Evolutionary conservation across 1,140 invertebrate species (phyloP).

Genomic region (Gryllus bimaculatus): DNA sequence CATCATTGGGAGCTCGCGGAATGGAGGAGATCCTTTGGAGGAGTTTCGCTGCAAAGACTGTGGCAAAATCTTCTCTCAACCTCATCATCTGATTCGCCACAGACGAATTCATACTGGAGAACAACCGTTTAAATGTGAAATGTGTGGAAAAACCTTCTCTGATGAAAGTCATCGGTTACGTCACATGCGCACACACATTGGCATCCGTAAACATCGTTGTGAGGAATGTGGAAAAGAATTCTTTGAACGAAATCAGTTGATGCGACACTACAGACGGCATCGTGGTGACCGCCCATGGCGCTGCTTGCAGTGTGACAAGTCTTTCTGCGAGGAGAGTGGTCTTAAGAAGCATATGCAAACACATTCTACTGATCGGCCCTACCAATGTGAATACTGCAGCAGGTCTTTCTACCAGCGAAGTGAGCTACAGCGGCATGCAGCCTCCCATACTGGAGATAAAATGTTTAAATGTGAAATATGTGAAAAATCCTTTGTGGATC

Average conservation of each 20-base stretch:
- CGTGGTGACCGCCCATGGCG: neutral
- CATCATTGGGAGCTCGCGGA: neutral
- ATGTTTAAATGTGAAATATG: conserved; percentile 4
- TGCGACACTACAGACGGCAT: neutral
- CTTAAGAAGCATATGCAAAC: neutral
- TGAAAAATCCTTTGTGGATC: neutral
- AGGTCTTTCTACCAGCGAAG: neutral
- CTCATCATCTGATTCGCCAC: neutral
- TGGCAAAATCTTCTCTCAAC: conserved; percentile 1
- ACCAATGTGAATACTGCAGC: conserved; percentile 1
- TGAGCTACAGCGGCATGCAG: neutral
- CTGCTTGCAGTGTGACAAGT: neutral
- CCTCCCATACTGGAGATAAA: conserved; percentile 6
- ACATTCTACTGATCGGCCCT: neutral
- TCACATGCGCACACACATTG: conserved; percentile 1
- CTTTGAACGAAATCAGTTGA: neutral
- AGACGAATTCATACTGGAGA: neutral
- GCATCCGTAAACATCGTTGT: neutral
- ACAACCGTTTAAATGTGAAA: conserved; percentile 9
- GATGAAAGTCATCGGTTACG: neutral
- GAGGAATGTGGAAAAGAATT: neutral
- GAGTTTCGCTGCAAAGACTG: neutral
- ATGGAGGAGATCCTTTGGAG: neutral
- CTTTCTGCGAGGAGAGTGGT: neutral
- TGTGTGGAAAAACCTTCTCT: conserved; percentile 22